These are phyloP conservation scores for Odontamblyopus rebecca DNA, from an alignment of 2,797 vertebrate genomes.

Conservation along the genomic window DNA sequence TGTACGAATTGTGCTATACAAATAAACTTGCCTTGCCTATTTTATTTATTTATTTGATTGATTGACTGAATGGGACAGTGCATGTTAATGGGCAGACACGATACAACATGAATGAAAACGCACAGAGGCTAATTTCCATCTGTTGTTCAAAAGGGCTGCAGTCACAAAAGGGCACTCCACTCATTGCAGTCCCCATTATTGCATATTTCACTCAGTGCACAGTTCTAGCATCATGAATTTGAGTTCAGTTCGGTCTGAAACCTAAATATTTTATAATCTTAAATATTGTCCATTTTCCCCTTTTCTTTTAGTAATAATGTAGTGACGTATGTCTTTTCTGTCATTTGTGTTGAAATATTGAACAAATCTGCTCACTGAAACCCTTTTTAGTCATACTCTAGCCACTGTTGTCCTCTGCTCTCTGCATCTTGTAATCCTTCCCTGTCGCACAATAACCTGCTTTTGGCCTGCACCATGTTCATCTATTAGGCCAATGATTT, in stretches of 20 bases:
- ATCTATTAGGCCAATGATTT: slow-evolving; percentile 7
- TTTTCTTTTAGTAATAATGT: not conserved
- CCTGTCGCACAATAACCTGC: not conserved
- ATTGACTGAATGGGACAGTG: no score
- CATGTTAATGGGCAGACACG: no score
- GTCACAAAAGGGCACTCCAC: no score
- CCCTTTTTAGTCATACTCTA: not conserved
- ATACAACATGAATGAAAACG: no score
- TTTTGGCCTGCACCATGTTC: not conserved
- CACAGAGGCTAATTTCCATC: no score
- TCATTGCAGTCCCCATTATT: no score
- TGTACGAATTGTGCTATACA: no score
- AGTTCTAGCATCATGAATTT: no score
- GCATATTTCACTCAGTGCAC: no score
- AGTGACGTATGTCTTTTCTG: not conserved
- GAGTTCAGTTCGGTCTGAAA: not conserved
- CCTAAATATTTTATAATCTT: not conserved
- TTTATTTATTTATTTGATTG: no score
- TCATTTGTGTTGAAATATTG: not conserved
- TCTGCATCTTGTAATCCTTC: not conserved
- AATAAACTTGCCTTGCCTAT: no score
- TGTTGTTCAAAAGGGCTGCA: no score
- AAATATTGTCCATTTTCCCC: not conserved
- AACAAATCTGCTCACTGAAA: not conserved
- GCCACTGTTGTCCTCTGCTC: not conserved